phyloP scores from a whole-genome alignment of 2,113 vertebrate genomes.

The Bucco capensis region DNA sequence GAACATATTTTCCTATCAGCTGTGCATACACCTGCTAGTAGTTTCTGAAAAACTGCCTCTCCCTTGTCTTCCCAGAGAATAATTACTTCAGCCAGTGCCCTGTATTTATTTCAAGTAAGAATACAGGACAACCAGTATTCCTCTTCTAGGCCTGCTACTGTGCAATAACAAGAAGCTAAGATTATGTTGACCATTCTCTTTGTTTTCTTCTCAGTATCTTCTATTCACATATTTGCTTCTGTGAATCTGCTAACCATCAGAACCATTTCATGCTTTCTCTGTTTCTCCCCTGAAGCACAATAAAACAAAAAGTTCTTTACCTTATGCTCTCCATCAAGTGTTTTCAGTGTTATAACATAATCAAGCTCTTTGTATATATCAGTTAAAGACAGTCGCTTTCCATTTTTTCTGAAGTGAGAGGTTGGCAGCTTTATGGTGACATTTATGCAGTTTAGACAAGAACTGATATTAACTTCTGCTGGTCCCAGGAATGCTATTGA shows the following conservation, averaged over 20 bases:
- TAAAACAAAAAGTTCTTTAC: neutral
- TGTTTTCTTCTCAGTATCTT: neutral
- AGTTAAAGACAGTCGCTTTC: neutral
- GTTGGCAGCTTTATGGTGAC: slow-evolving; percentile 57
- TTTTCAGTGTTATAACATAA: slow-evolving; percentile 34
- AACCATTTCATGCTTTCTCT: neutral
- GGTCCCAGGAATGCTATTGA: slow-evolving; percentile 55
- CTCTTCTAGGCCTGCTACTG: neutral
- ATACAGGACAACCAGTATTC: neutral
- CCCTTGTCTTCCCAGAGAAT: neutral
- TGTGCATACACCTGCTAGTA: neutral
- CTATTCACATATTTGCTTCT: neutral
- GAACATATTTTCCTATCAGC: neutral
- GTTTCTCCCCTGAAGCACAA: neutral
- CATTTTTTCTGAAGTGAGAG: neutral
- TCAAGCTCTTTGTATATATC: neutral
- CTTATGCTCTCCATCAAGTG: neutral
- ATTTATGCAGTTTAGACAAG: slow-evolving; percentile 36
- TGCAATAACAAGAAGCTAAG: neutral
- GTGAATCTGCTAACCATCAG: neutral
- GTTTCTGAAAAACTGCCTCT: neutral
- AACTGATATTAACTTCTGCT: slow-evolving; percentile 55
- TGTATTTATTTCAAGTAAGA: neutral
- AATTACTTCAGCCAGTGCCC: neutral
- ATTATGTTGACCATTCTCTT: neutral